Percentiles rank a stretch among this genome's conserved stretches.
Conservation (phyloP, 2,797 vertebrate genomes). For the Peromyscus aztecus region DNA sequence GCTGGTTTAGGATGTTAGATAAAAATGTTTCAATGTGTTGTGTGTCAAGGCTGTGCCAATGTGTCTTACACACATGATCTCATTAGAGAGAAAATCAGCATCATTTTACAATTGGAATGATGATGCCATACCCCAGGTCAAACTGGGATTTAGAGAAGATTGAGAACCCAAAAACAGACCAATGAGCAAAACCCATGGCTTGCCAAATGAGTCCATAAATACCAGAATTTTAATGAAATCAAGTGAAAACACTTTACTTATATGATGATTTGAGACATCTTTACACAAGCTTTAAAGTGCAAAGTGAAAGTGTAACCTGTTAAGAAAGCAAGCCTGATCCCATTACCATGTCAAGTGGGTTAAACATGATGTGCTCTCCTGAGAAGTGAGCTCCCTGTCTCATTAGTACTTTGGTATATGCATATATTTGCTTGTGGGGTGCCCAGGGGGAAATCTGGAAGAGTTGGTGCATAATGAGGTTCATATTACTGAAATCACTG, state of each 20-base stretch:
- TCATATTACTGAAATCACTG: not conserved
- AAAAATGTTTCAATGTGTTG: not conserved
- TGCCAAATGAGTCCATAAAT: conserved; percentile 47
- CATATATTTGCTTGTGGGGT: conserved; percentile 52
- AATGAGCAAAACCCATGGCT: conserved; percentile 7
- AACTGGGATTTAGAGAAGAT: conserved; percentile 40
- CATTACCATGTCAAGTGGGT: conserved; percentile 75
- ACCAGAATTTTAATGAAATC: conserved; percentile 51
- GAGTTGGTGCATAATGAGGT: conserved; percentile 68
- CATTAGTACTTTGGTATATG: conserved; percentile 56
- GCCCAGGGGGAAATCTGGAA: conserved; percentile 46
- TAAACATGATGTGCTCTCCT: conserved; percentile 66
- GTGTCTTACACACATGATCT: not conserved
- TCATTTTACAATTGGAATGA: conserved; percentile 42
- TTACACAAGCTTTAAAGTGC: conserved; percentile 53
- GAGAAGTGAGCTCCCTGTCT: conserved; percentile 57
- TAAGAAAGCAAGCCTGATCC: conserved; percentile 74
- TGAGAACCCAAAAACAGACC: not conserved
- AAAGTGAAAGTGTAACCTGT: conserved; percentile 58
- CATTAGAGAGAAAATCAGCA: conserved; percentile 54
- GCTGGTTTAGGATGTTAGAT: not conserved
- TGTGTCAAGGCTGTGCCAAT: not conserved
- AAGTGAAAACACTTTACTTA: conserved; percentile 42
- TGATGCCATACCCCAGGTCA: conserved; percentile 19
- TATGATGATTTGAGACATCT: conserved; percentile 57